These are phyloP conservation scores for Lepus townsendii DNA, from an alignment of 2,797 vertebrate species.

Conservation along the genomic window DNA sequence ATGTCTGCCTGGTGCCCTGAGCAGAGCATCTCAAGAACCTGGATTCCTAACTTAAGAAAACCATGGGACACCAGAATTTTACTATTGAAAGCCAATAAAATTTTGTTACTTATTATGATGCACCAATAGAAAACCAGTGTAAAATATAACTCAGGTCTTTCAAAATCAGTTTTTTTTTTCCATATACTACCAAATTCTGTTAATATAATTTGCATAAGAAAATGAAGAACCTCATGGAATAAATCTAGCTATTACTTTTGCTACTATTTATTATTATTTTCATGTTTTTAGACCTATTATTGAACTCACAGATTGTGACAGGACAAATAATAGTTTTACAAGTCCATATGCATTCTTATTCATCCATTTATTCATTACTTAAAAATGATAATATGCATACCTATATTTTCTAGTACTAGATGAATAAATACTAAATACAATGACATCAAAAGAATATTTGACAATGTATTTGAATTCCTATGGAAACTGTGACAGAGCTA, in stretches of 20 bases:
- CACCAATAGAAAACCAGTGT: neutral
- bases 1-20: neutral
- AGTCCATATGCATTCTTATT: neutral
- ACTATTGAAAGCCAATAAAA: neutral
- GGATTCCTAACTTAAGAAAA: neutral
- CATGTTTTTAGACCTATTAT: neutral
- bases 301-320: neutral
- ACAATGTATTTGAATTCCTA: conserved; percentile 48
- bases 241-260: neutral
- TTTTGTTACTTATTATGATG: neutral
- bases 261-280: neutral
- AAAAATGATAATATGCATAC: neutral
- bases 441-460: neutral
- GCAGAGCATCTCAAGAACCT: neutral
- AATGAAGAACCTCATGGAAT: neutral
- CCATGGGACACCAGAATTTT: neutral
- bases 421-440: neutral
- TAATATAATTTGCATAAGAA: neutral
- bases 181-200: neutral
- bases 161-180: conserved; percentile 3
- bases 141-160: neutral
- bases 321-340: neutral
- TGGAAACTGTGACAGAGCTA: neutral
- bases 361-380: no score
- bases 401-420: neutral